phyloP scores from a whole-genome alignment of 2,113 vertebrate species.

The Podarcis raffonei region DNA sequence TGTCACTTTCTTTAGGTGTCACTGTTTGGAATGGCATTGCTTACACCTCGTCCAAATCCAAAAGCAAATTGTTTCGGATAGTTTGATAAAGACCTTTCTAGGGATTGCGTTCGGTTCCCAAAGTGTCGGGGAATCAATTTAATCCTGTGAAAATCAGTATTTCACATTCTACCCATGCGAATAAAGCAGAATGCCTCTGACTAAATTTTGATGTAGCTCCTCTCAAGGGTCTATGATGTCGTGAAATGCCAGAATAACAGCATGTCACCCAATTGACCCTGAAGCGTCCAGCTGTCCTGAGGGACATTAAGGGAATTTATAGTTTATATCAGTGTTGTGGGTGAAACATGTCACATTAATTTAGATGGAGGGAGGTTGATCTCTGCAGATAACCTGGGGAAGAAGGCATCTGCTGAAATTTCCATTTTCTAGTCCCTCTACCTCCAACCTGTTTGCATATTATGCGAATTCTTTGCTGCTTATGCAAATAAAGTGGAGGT shows the following conservation, averaged over 20 bases:
- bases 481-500: not conserved
- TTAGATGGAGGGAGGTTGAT: not conserved
- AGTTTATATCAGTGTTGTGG: not conserved
- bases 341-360: not conserved
- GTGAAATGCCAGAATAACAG: not conserved
- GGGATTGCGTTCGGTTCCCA: not conserved
- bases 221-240: not conserved
- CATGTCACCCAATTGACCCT: not conserved
- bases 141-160: not conserved
- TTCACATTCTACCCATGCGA: not conserved
- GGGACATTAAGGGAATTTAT: not conserved
- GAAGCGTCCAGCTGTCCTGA: not conserved
- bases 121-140: not conserved
- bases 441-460: not conserved
- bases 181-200: not conserved
- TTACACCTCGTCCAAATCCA: slow-evolving; percentile 17
- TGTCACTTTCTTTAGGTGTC: slow-evolving; percentile 31
- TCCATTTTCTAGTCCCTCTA: no score
- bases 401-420: no score
- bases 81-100: not conserved
- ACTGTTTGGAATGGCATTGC: slow-evolving; percentile 34
- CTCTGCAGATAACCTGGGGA: not conserved
- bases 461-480: not conserved
- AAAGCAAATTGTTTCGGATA: slow-evolving; percentile 43
- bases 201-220: not conserved